Conservation (phyloP, 2,113 vertebrate species). For the Tiliqua scincoides region DNA sequence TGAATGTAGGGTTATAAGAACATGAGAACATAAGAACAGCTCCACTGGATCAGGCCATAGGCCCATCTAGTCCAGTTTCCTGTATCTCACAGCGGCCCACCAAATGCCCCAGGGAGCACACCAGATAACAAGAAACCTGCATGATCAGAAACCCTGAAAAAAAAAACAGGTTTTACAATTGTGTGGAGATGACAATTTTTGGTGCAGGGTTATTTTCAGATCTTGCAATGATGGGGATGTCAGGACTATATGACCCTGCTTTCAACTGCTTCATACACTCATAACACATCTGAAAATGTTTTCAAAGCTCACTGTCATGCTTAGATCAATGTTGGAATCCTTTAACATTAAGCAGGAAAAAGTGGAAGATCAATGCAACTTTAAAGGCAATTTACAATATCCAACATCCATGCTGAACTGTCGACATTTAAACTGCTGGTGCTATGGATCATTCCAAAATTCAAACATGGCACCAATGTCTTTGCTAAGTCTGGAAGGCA, state of each 20-base stretch:
- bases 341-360: neutral
- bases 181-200: neutral
- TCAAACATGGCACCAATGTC: constrained; percentile 34
- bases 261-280: too few relatives aligned
- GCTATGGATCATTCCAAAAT: constrained; percentile 38
- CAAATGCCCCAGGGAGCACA: too few relatives aligned
- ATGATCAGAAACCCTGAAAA: neutral
- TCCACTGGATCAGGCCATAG: too few relatives aligned
- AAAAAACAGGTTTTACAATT: neutral
- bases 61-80: too few relatives aligned
- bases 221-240: too few relatives aligned
- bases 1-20: neutral
- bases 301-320: neutral
- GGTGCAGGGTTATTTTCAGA: too few relatives aligned
- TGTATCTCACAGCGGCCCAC: too few relatives aligned
- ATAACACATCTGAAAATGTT: neutral
- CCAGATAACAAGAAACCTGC: too few relatives aligned
- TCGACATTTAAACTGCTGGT: constrained; percentile 19
- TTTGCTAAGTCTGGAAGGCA: constrained; percentile 28
- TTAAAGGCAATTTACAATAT: neutral
- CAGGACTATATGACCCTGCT: too few relatives aligned
- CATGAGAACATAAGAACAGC: too few relatives aligned
- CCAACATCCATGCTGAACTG: neutral
- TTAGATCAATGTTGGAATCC: neutral
- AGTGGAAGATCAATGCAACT: neutral